Percentiles rank a stretch among this genome's conserved stretches.
These are phyloP conservation scores for Tachystola acroxantha DNA, from an alignment of 2,888 invertebrate species.

Conservation along the genomic window DNA sequence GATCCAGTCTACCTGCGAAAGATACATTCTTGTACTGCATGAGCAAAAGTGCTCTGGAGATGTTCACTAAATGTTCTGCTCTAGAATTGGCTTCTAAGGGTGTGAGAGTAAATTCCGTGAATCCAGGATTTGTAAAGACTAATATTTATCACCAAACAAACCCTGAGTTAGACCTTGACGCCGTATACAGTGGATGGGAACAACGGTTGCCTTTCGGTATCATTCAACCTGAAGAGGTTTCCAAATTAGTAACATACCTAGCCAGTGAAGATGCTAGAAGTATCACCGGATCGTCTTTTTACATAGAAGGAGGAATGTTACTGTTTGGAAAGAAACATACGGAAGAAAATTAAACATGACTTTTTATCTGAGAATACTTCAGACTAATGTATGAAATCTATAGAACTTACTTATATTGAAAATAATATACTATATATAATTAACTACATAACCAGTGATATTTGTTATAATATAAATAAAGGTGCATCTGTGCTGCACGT, in stretches of 20 bases:
- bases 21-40: neutral
- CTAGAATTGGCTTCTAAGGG: conserved; percentile 74
- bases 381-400: no score
- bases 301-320: neutral
- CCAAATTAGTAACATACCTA: conserved; percentile 4
- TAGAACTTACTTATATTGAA: no score
- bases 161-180: neutral
- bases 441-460: no score
- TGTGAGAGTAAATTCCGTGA: conserved; percentile 82
- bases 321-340: neutral
- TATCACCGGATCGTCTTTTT: conserved; percentile 5
- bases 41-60: neutral
- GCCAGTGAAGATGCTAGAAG: conserved; percentile 2
- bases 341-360: neutral
- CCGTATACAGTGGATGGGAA: neutral
- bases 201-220: neutral
- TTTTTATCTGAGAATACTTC: neutral
- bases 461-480: no score
- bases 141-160: neutral
- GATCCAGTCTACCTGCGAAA: neutral
- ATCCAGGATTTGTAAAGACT: conserved; percentile 81
- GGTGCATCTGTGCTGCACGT: no score
- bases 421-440: no score
- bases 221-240: conserved; percentile 5
- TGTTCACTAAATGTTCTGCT: conserved; percentile 82